phyloP scores from a whole-genome alignment of 92 coral and sea anemone species.

The Heliopora coerulea region DNA sequence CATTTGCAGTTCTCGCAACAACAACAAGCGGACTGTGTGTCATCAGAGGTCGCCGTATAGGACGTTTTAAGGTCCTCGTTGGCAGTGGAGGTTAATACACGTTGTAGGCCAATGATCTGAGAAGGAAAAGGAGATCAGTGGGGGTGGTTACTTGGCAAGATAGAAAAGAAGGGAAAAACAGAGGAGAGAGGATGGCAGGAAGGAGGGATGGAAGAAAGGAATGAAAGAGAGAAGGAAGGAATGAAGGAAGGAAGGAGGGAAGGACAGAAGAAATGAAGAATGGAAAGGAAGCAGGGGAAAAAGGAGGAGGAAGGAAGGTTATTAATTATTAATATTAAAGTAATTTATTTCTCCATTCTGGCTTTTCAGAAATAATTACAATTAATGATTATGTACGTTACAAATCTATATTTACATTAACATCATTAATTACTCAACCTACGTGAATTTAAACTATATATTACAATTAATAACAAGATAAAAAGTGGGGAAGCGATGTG shows the following conservation, averaged over 20 bases:
- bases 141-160: neutral
- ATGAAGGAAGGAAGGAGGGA: neutral
- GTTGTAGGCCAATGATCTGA: constrained; percentile 41
- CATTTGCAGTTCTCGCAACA: constrained; percentile 39
- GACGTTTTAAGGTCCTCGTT: constrained; percentile 14
- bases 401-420: too few species aligned
- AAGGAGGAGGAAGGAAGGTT: neutral
- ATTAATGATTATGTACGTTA: too few species aligned
- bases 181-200: neutral
- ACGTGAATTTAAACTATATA: too few species aligned
- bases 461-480: too few species aligned
- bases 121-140: neutral
- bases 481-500: too few species aligned
- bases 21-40: constrained; percentile 18
- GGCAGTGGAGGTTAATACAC: constrained; percentile 10
- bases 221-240: neutral
- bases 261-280: neutral
- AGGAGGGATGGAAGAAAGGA: neutral
- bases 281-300: neutral
- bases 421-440: too few species aligned
- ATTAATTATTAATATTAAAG: too few species aligned
- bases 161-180: neutral
- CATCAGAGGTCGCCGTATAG: constrained; percentile 3
- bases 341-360: too few species aligned
- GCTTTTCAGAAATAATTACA: too few species aligned